A percentile compares a stretch with the other conserved stretches of the same genome.
Evolutionary conservation across 2,797 vertebrate genomes (phyloP).

Genomic region (Hyperoplus lanceolatus): DNA sequence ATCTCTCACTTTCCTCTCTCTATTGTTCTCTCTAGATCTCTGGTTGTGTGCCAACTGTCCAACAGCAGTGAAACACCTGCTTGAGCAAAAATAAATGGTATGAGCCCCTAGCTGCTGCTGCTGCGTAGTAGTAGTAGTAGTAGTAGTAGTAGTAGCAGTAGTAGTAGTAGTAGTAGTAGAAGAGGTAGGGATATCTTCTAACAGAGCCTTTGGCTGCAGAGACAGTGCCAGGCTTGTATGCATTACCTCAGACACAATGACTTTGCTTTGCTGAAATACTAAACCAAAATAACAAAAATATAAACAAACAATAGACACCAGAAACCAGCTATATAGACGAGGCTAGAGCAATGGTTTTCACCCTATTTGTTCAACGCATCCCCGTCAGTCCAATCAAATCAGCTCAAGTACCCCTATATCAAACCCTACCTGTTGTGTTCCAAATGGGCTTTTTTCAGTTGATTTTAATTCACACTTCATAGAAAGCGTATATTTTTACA

Average conservation of each 20-base stretch:
- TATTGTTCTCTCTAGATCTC: slow-evolving; percentile 36
- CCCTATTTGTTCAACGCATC: background rate
- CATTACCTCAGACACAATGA: slow-evolving; percentile 31
- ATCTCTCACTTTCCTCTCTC: slow-evolving; percentile 57
- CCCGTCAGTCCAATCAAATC: background rate
- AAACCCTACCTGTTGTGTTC: background rate
- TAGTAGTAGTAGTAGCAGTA: background rate
- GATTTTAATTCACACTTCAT: background rate
- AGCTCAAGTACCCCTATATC: background rate
- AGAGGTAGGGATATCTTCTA: slow-evolving; percentile 47
- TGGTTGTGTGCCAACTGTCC: slow-evolving; percentile 58
- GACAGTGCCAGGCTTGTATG: slow-evolving; percentile 23
- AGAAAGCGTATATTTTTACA: background rate
- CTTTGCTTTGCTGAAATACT: slow-evolving; percentile 26
- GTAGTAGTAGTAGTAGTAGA: background rate
- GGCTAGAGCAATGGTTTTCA: background rate
- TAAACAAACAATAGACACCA: background rate
- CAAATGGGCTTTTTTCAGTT: background rate
- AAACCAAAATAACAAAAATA: background rate
- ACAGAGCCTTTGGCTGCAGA: slow-evolving; percentile 32
- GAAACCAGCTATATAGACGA: background rate
- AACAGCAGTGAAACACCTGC: slow-evolving; percentile 66
- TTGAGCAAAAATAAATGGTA: slow-evolving; percentile 45
- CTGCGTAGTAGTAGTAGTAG: slow-evolving; percentile 1
- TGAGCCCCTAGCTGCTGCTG: slow-evolving; percentile 38